Conservation (phyloP, 2,113 vertebrate genomes). For the Kobus ellipsiprymnus region DNA sequence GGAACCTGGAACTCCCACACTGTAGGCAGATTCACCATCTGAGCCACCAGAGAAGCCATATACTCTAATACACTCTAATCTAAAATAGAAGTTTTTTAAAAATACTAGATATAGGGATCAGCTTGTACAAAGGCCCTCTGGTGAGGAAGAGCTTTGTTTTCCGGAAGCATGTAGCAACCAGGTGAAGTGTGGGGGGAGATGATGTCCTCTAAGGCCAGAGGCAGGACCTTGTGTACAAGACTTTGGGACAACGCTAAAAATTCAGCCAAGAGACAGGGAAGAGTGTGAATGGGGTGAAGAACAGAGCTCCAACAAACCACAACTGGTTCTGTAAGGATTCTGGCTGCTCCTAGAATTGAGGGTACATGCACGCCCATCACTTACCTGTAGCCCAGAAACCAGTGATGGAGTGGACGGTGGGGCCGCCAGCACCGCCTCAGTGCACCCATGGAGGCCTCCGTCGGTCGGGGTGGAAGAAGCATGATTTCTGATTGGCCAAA, state of each 20-base stretch:
- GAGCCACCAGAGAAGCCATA: background rate
- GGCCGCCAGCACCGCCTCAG: accelerated
- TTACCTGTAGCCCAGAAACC: background rate
- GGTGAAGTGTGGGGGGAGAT: background rate
- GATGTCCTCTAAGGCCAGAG: background rate
- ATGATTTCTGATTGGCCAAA: background rate
- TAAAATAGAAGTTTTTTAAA: background rate
- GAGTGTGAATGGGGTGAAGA: background rate
- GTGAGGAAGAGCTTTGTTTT: background rate
- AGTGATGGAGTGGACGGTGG: accelerated
- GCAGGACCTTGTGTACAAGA: background rate
- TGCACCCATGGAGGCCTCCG: background rate
- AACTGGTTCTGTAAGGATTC: background rate
- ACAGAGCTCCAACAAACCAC: background rate
- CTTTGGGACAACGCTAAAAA: background rate
- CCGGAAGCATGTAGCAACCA: background rate
- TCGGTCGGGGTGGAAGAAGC: accelerated
- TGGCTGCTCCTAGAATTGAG: background rate
- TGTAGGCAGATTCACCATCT: background rate
- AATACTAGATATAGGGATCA: background rate
- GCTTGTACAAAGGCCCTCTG: background rate
- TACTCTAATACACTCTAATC: background rate
- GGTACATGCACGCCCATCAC: background rate
- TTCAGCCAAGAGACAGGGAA: background rate
- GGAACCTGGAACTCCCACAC: background rate